Evolutionary conservation across 64 coral and sea anemone species (phyloP).

Genomic region (Astreopora myriophthalma): DNA sequence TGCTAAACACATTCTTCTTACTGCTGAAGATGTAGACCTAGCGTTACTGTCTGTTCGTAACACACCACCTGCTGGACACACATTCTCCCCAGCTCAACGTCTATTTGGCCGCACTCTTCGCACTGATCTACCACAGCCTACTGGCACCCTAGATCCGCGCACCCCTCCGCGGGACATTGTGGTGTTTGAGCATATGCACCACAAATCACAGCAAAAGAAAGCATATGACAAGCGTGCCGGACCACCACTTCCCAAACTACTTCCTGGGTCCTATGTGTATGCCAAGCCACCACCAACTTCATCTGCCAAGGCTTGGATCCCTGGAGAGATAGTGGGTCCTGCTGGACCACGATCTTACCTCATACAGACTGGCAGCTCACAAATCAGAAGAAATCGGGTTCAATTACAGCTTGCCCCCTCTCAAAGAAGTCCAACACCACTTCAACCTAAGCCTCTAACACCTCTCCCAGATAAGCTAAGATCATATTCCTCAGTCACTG

Average conservation of each 20-base stretch:
- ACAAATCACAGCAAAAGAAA: neutral
- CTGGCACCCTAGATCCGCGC: neutral
- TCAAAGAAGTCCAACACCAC: neutral
- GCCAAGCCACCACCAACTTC: constrained; percentile 43
- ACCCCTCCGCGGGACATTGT: constrained; percentile 14
- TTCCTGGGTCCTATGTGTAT: constrained; percentile 30
- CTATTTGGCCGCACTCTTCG: too few relatives aligned
- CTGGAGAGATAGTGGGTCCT: neutral
- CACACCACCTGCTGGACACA: too few relatives aligned
- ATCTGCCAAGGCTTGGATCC: constrained; percentile 17
- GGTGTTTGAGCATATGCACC: constrained; percentile 2
- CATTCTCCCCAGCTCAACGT: too few relatives aligned
- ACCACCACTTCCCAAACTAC: too few relatives aligned
- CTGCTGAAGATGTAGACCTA: too few relatives aligned
- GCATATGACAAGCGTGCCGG: too few relatives aligned
- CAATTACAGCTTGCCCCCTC: neutral
- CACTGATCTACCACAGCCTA: too few relatives aligned
- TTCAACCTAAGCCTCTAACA: too few relatives aligned
- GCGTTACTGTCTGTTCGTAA: too few relatives aligned
- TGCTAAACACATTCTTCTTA: too few relatives aligned
- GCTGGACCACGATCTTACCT: constrained; percentile 18
- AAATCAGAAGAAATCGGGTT: neutral
- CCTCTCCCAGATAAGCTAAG: too few relatives aligned
- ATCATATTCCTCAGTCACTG: neutral
- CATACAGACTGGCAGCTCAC: neutral